phyloP scores from a whole-genome alignment of 2,797 vertebrate species.

The Falco columbarius region DNA sequence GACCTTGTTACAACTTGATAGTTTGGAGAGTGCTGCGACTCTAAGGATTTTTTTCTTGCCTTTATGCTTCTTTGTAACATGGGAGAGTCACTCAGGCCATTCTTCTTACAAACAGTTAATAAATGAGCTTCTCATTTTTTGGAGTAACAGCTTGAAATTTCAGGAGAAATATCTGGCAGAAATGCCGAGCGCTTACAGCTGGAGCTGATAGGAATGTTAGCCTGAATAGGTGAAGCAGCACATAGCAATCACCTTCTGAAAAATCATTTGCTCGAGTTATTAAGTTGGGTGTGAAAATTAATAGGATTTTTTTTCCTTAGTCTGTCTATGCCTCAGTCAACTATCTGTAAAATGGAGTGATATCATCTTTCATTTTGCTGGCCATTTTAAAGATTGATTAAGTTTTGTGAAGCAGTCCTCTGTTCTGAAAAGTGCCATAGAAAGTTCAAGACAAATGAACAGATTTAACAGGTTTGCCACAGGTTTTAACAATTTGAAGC shows the following conservation, averaged over 20 bases:
- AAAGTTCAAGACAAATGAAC: slow-evolving; percentile 20
- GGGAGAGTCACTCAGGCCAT: not conserved
- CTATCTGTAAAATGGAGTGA: slow-evolving; percentile 8
- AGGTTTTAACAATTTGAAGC: not conserved
- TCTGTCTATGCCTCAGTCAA: not conserved
- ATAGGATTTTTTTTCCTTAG: not conserved
- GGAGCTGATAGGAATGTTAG: not conserved
- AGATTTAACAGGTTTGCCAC: not conserved
- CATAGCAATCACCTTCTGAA: not conserved
- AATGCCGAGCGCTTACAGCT: not conserved
- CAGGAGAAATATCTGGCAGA: not conserved
- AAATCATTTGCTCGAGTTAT: slow-evolving; percentile 35
- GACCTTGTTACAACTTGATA: too few species aligned
- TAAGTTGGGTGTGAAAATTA: slow-evolving; percentile 37
- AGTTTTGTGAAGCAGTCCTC: not conserved
- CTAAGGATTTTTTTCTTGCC: not conserved
- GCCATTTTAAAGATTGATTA: slow-evolving; percentile 31
- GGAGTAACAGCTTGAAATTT: not conserved
- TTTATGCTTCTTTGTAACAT: not conserved
- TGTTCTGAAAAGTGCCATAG: not conserved
- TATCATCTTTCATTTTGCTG: slow-evolving; percentile 45
- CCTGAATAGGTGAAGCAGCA: not conserved
- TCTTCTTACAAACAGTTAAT: not conserved
- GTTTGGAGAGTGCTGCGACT: too few species aligned
- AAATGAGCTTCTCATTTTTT: not conserved